Evolutionary conservation across 1,140 invertebrate genomes (phyloP).

Genomic region (Marisa cornuarietis): DNA sequence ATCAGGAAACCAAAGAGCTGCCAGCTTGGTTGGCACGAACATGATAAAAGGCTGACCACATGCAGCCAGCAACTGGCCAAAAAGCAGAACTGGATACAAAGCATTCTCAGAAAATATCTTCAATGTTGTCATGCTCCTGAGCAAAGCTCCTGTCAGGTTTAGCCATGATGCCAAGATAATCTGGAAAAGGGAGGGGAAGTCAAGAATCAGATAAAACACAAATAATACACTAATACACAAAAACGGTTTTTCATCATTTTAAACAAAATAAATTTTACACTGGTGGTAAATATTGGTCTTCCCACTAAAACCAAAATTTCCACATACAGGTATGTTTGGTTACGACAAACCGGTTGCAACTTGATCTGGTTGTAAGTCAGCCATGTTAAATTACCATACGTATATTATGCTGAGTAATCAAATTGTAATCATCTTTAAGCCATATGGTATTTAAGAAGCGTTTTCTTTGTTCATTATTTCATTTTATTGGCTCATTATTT

Average conservation of each 20-base stretch:
- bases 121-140: conserved; percentile 64
- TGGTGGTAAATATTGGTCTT: neutral
- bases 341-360: no score
- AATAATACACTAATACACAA: neutral
- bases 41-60: conserved; percentile 67
- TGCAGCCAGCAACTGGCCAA: conserved; percentile 65
- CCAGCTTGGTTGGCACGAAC: conserved; percentile 67
- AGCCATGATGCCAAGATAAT: conserved; percentile 65
- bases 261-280: neutral
- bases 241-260: neutral
- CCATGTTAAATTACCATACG: no score
- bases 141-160: conserved; percentile 65
- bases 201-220: neutral
- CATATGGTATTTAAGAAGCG: no score
- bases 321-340: no score
- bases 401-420: no score
- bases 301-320: neutral
- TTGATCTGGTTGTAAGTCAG: no score
- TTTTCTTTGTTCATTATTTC: no score
- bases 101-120: conserved; percentile 36
- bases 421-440: no score
- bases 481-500: no score
- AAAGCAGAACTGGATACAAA: conserved; percentile 48
- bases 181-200: conserved; percentile 49
- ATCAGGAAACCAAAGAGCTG: conserved; percentile 67